Evolutionary conservation across 2,113 vertebrate species (phyloP).

Genomic region (Toxotes jaculatrix): DNA sequence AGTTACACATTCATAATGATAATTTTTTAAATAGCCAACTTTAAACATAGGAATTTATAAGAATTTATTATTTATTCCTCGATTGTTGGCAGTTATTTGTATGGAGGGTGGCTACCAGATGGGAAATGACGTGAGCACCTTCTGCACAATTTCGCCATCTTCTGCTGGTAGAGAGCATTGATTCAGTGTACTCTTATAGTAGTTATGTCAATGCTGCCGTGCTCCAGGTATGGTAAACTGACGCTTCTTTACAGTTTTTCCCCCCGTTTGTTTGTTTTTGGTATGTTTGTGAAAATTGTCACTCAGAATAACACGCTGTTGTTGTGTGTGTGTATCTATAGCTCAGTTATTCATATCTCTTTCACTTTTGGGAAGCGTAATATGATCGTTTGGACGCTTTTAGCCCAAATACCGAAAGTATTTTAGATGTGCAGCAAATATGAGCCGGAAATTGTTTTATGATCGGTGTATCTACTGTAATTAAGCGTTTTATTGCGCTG

Average conservation of each 20-base stretch:
- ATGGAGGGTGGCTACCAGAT: background rate
- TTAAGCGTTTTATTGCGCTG: constrained; percentile 11
- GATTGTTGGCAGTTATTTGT: background rate
- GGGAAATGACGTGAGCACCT: constrained; percentile 38
- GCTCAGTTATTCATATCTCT: background rate
- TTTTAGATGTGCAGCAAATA: background rate
- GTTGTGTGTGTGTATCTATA: background rate
- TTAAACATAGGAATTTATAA: too few species aligned
- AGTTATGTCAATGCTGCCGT: background rate
- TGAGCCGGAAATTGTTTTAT: background rate
- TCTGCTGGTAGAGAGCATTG: background rate
- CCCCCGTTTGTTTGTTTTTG: too few species aligned
- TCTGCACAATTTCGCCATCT: constrained; percentile 32
- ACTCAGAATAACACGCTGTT: background rate
- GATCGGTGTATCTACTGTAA: rapidly evolving
- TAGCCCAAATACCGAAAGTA: background rate
- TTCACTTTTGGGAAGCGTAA: background rate
- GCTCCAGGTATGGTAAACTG: constrained; percentile 37
- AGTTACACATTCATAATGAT: background rate
- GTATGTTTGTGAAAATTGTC: background rate
- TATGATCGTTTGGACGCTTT: background rate
- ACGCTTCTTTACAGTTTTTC: background rate
- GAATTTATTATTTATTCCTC: too few species aligned
- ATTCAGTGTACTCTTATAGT: background rate
- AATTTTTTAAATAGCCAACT: too few species aligned